Percentiles rank a stretch among this genome's conserved stretches.
Evolutionary conservation across 2,797 vertebrate species (phyloP).

Genomic region (Tamandua tetradactyla): DNA sequence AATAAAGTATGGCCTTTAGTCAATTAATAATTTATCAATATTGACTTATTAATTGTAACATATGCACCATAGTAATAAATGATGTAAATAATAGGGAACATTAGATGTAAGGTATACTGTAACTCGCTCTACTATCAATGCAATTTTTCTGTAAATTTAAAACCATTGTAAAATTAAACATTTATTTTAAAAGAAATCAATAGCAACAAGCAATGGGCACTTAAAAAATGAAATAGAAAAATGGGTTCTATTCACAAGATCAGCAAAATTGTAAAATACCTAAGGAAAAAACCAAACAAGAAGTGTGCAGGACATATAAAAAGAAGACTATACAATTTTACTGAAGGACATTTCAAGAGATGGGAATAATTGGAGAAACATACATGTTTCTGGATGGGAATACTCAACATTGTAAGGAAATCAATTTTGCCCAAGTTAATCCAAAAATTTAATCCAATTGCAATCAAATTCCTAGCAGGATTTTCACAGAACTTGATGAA

Average conservation of each 20-base stretch:
- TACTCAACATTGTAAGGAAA: conserved; percentile 62
- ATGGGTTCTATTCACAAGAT: conserved; percentile 49
- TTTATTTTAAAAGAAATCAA: conserved; percentile 48
- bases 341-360: conserved; percentile 58
- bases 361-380: conserved; percentile 53
- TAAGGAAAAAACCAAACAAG: conserved; percentile 59
- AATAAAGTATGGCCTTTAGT: background rate
- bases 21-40: conserved; percentile 39
- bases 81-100: conserved; percentile 49
- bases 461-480: conserved; percentile 69
- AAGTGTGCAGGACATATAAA: conserved; percentile 57
- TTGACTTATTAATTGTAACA: conserved; percentile 14
- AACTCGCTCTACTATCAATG: conserved; percentile 35
- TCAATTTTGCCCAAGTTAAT: conserved; percentile 61
- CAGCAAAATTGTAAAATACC: conserved; percentile 52
- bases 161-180: conserved; percentile 39
- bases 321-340: conserved; percentile 57
- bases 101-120: background rate
- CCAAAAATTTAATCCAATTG: conserved; percentile 74
- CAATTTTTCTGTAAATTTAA: conserved; percentile 48
- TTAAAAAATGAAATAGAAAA: conserved; percentile 46
- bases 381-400: conserved; percentile 41
- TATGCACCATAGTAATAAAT: conserved; percentile 16
- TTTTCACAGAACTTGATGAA: conserved; percentile 73
- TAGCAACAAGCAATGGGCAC: conserved; percentile 52